Percentiles rank a stretch among this genome's conserved stretches.
phyloP scores from a whole-genome alignment of 2,797 vertebrate species.

The Tiaroga cobitis region DNA sequence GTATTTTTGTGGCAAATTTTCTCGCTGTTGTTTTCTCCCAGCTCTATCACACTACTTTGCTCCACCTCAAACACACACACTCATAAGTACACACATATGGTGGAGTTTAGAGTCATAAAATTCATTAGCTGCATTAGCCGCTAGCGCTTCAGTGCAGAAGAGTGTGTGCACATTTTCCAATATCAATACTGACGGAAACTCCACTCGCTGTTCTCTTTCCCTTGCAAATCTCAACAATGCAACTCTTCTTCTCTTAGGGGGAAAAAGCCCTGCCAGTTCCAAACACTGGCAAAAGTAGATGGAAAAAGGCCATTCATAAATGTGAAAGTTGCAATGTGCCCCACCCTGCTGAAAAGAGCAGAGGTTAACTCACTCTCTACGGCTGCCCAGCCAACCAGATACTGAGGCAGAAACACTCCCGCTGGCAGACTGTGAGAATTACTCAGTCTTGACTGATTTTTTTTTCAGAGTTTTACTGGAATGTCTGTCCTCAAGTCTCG shows the following conservation, averaged over 20 bases:
- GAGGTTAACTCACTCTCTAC: conserved; percentile 56
- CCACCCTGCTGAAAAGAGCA: conserved; percentile 57
- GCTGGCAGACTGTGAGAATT: conserved; percentile 47
- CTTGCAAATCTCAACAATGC: conserved; percentile 40
- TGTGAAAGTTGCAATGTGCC: conserved; percentile 51
- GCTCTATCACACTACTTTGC: conserved; percentile 25
- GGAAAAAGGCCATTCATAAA: conserved; percentile 59
- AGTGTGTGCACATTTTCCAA: conserved; percentile 14
- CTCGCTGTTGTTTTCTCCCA: conserved; percentile 16
- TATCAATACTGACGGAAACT: conserved; percentile 18
- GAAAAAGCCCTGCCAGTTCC: neutral
- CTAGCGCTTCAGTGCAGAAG: neutral
- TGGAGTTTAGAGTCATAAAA: conserved; percentile 13
- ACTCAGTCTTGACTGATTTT: conserved; percentile 48
- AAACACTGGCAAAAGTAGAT: conserved; percentile 40
- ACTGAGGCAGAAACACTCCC: conserved; percentile 39
- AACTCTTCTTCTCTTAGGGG: conserved; percentile 16
- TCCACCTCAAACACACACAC: conserved; percentile 17
- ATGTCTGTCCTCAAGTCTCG: conserved; percentile 50
- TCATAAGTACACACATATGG: neutral
- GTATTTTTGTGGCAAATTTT: neutral
- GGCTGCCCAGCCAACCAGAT: conserved; percentile 54
- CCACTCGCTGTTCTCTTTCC: conserved; percentile 18
- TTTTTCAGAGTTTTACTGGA: conserved; percentile 38
- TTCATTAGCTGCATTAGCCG: neutral